Conservation (phyloP, 2,888 invertebrate species). For the Machimus rusticus region DNA sequence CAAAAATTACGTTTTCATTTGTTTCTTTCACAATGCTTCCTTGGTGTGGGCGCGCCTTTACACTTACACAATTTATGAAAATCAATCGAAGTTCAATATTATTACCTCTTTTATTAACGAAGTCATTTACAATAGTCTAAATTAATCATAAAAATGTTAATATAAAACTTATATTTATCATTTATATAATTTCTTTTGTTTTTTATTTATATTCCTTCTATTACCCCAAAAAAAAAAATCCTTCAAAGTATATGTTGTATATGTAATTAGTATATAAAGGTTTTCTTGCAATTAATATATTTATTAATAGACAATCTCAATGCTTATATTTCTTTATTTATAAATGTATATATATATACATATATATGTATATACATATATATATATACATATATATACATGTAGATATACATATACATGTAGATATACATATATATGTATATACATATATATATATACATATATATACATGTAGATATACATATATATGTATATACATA, state of each 20-base stretch:
- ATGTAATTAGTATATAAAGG: slow-evolving; percentile 40
- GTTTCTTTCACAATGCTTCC: too few relatives aligned
- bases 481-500: not conserved
- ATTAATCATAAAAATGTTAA: slow-evolving; percentile 43
- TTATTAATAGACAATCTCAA: slow-evolving; percentile 24
- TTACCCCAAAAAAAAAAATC: slow-evolving; percentile 33
- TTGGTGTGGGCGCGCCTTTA: too few relatives aligned
- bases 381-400: not conserved
- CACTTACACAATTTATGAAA: not conserved
- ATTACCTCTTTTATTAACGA: slow-evolving; percentile 35
- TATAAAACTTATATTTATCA: slow-evolving; percentile 42
- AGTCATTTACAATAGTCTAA: slow-evolving; percentile 37
- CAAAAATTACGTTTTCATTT: too few relatives aligned
- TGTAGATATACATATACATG: too few relatives aligned
- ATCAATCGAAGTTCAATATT: slow-evolving; percentile 11
- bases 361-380: slow-evolving; percentile 3
- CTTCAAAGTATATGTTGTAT: slow-evolving; percentile 35
- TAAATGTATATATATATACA: too few relatives aligned
- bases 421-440: too few relatives aligned
- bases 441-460: too few relatives aligned
- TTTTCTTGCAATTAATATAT: slow-evolving; percentile 18
- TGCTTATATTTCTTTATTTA: not conserved
- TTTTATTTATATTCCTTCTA: slow-evolving; percentile 37
- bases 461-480: not conserved
- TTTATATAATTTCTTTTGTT: slow-evolving; percentile 28